These are phyloP conservation scores for Zaprionus ghesquierei DNA, from an alignment of 1,140 invertebrate genomes.

Conservation along the genomic window DNA sequence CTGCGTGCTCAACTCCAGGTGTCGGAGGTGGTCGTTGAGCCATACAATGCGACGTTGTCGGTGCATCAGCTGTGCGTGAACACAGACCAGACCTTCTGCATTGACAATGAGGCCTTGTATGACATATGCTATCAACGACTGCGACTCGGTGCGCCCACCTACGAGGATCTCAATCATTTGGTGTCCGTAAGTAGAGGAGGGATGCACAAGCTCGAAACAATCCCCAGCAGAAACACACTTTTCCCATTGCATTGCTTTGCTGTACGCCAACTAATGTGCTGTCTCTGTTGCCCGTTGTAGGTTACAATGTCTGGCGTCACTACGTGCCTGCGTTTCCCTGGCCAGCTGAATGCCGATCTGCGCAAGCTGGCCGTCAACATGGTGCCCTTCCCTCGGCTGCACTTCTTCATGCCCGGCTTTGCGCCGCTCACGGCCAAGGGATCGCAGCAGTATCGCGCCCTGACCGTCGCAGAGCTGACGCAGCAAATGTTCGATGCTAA, in stretches of 20 bases:
- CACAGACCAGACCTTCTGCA: conserved; percentile 88
- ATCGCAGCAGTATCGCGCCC: conserved; percentile 91
- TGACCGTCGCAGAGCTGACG: conserved; percentile 94
- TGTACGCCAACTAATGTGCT: not conserved
- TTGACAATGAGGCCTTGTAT: conserved; percentile 88
- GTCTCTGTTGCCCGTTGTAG: conserved; percentile 42
- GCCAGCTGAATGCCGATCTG: conserved; percentile 94
- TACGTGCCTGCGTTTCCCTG: conserved; percentile 92
- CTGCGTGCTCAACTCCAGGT: conserved; percentile 83
- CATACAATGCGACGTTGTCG: conserved; percentile 92
- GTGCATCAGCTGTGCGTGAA: conserved; percentile 92
- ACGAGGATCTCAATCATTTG: conserved; percentile 89
- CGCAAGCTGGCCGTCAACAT: conserved; percentile 98
- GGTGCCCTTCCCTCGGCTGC: conserved; percentile 97
- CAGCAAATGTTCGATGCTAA: conserved; percentile 95
- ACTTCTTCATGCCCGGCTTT: conserved; percentile 99
- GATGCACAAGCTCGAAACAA: not conserved
- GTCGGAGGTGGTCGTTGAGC: conserved; percentile 88
- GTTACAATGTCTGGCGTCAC: conserved; percentile 94
- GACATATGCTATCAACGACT: conserved; percentile 87
- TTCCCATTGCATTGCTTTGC: not conserved
- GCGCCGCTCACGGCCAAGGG: conserved; percentile 95
- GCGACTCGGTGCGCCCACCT: conserved; percentile 90
- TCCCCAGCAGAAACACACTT: not conserved
- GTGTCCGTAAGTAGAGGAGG: conserved; percentile 85